These are phyloP conservation scores for Dasypogon diadema DNA, from an alignment of 2,888 invertebrate species.

Conservation along the genomic window DNA sequence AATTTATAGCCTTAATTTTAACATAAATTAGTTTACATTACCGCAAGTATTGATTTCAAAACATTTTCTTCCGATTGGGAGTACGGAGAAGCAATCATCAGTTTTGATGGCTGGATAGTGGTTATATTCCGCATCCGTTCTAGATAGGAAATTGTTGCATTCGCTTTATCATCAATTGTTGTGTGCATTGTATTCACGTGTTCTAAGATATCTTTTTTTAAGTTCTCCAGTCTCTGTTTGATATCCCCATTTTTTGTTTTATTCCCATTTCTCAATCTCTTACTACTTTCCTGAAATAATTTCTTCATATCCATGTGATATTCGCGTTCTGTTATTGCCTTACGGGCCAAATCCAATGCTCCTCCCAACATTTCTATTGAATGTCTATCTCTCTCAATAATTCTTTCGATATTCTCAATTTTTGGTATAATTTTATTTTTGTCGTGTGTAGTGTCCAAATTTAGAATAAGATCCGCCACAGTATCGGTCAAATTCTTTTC, in stretches of 20 bases:
- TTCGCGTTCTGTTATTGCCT: slow-evolving; percentile 59
- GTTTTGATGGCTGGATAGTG: too few relatives aligned
- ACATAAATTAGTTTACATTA: slow-evolving; percentile 11
- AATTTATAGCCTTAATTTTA: too few relatives aligned
- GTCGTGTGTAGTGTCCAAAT: slow-evolving; percentile 60
- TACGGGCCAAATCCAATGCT: slow-evolving; percentile 63
- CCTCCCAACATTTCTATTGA: slow-evolving; percentile 63
- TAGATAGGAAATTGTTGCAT: slow-evolving; percentile 61
- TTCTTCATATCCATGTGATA: slow-evolving; percentile 59
- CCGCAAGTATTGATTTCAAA: slow-evolving; percentile 35
- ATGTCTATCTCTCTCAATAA: slow-evolving; percentile 62
- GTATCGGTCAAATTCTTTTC: slow-evolving; percentile 62
- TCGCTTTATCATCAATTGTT: slow-evolving; percentile 62
- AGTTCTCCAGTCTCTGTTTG: slow-evolving; percentile 58
- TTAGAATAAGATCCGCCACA: slow-evolving; percentile 62
- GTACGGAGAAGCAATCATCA: too few relatives aligned
- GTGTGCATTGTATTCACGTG: slow-evolving; percentile 62
- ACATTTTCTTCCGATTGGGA: not conserved
- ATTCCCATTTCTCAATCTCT: not conserved
- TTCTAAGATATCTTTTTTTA: slow-evolving; percentile 61
- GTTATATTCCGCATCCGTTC: slow-evolving; percentile 54
- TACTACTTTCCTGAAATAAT: slow-evolving; percentile 35
- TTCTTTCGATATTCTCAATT: slow-evolving; percentile 63
- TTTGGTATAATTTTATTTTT: slow-evolving; percentile 59
- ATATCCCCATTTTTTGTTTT: slow-evolving; percentile 49